These are phyloP conservation scores for Sarcophaga variegata DNA, from an alignment of 2,888 invertebrate genomes.

Conservation along the genomic window DNA sequence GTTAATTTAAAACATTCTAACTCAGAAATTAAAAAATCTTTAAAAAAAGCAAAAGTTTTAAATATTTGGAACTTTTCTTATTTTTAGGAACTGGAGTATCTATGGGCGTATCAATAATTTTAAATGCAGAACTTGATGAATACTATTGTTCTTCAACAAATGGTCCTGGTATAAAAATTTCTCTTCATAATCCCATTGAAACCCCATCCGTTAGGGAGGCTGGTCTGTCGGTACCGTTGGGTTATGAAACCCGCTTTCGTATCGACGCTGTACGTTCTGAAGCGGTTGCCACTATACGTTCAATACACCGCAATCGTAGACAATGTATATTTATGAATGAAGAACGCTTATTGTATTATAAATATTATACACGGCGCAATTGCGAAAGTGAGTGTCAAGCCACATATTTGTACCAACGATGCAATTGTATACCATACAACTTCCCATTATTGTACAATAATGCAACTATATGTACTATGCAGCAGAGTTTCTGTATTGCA, in stretches of 20 bases:
- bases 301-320: slow-evolving; percentile 85
- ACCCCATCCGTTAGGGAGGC: slow-evolving; percentile 89
- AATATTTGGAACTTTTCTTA: background rate
- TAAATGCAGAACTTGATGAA: slow-evolving; percentile 87
- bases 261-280: slow-evolving; percentile 87
- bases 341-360: slow-evolving; percentile 86
- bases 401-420: slow-evolving; percentile 69
- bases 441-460: slow-evolving; percentile 84
- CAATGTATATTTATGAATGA: slow-evolving; percentile 89
- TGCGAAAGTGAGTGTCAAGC: slow-evolving; percentile 85
- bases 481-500: slow-evolving; percentile 70
- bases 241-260: slow-evolving; percentile 86
- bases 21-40: no score
- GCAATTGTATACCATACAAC: slow-evolving; percentile 76
- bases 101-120: slow-evolving; percentile 87
- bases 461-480: slow-evolving; percentile 84
- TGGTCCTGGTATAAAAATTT: slow-evolving; percentile 81
- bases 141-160: slow-evolving; percentile 91
- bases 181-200: slow-evolving; percentile 88
- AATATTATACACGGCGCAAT: slow-evolving; percentile 76
- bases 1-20: background rate
- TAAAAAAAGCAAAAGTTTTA: no score
- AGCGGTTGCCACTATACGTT: slow-evolving; percentile 84
- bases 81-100: slow-evolving; percentile 85
- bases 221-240: slow-evolving; percentile 87